A percentile compares a stretch with the other conserved stretches of the same genome.
Evolutionary conservation across 2,888 invertebrate genomes (phyloP).

Genomic region (Proisotoma minuta): DNA sequence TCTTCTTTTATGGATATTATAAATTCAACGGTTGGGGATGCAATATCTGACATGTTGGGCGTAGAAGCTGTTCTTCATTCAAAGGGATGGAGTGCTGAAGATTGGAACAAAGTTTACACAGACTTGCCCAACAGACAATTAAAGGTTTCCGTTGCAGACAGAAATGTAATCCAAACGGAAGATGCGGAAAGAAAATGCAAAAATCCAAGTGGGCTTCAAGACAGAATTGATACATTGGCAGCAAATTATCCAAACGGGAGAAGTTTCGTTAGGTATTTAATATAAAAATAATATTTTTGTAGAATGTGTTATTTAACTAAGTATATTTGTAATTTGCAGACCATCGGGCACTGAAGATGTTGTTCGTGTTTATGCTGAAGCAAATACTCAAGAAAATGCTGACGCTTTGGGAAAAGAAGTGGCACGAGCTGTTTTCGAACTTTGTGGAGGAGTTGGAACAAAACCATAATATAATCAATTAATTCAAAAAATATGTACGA

Average conservation of each 20-base stretch:
- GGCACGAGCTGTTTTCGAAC: conserved; percentile 59
- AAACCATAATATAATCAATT: too few relatives aligned
- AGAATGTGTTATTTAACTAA: background rate
- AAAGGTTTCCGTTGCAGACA: conserved; percentile 83
- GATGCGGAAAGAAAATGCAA: conserved; percentile 81
- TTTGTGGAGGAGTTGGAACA: conserved; percentile 74
- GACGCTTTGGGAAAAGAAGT: conserved; percentile 72
- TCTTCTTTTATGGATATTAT: conserved; percentile 73
- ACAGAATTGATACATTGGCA: conserved; percentile 68
- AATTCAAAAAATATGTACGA: too few relatives aligned
- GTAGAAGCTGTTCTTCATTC: conserved; percentile 85
- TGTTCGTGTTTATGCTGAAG: conserved; percentile 93
- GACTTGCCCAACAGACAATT: conserved; percentile 84
- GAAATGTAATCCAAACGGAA: conserved; percentile 75
- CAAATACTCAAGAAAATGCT: conserved; percentile 66
- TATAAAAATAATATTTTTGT: conserved; percentile 16
- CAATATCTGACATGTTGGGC: conserved; percentile 88
- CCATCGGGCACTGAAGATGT: conserved; percentile 98
- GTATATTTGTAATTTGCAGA: conserved; percentile 55
- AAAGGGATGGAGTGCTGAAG: conserved; percentile 69
- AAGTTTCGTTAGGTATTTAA: conserved; percentile 71
- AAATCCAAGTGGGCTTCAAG: conserved; percentile 77
- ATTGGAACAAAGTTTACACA: conserved; percentile 76
- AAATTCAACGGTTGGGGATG: conserved; percentile 95
- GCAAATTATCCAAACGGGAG: conserved; percentile 66